phyloP scores from a whole-genome alignment of 2,888 invertebrate species.

The Osmoderma eremita region DNA sequence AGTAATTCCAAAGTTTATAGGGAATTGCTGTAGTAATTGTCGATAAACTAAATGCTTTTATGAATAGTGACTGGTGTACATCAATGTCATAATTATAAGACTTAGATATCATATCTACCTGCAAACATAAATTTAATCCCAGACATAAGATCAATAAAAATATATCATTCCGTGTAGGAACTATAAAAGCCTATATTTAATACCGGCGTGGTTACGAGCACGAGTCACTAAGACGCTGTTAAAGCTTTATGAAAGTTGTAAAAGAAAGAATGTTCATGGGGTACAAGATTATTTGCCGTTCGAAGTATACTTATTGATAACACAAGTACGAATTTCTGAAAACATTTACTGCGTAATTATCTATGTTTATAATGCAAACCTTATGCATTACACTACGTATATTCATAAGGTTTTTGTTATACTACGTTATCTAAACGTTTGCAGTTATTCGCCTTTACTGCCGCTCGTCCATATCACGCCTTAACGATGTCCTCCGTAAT shows the following conservation, averaged over 20 bases:
- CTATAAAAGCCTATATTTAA: slow-evolving; percentile 21
- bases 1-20: too few relatives aligned
- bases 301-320: slow-evolving; percentile 1
- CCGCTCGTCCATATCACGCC: too few relatives aligned
- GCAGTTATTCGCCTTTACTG: too few relatives aligned
- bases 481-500: too few relatives aligned
- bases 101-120: background rate
- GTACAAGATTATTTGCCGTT: slow-evolving; percentile 7
- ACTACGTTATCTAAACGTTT: background rate
- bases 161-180: slow-evolving; percentile 1
- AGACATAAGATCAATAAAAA: slow-evolving; percentile 10
- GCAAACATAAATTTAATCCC: background rate
- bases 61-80: background rate
- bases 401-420: too few relatives aligned
- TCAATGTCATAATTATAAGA: background rate
- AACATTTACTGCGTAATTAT: background rate
- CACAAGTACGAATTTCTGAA: background rate
- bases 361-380: background rate
- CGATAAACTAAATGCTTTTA: too few relatives aligned
- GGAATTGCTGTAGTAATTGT: too few relatives aligned
- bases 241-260: slow-evolving; percentile 31
- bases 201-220: background rate
- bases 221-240: slow-evolving; percentile 12
- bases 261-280: slow-evolving; percentile 24
- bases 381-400: background rate